Conservation (phyloP, 2,888 invertebrate genomes). For the Apoda limacodes region DNA sequence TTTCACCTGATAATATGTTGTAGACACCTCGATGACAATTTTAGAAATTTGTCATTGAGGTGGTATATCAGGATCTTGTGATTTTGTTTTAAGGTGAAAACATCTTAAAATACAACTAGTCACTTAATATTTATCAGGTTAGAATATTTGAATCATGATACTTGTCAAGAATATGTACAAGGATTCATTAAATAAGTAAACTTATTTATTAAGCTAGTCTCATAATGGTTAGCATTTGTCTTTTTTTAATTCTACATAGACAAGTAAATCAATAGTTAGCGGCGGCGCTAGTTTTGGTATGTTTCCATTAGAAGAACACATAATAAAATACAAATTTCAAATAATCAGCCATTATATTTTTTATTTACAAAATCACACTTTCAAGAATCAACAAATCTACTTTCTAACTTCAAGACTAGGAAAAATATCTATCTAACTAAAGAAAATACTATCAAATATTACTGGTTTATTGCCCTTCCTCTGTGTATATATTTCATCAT, state of each 20-base stretch:
- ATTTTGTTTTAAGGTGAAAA: slow-evolving; percentile 3
- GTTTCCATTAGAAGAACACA: slow-evolving; percentile 7
- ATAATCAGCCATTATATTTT: slow-evolving; percentile 5
- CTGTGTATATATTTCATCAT: too few species aligned
- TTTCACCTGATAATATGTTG: too few species aligned
- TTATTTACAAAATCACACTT: slow-evolving; percentile 6
- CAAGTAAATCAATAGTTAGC: slow-evolving; percentile 8
- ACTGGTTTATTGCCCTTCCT: too few species aligned
- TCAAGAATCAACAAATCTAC: too few species aligned
- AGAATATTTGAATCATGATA: slow-evolving; percentile 2
- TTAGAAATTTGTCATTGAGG: slow-evolving; percentile 10
- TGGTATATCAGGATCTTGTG: slow-evolving; percentile 6
- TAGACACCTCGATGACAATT: too few species aligned
- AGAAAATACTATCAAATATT: too few species aligned
- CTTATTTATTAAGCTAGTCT: background rate
- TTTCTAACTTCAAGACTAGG: too few species aligned
- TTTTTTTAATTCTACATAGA: too few species aligned
- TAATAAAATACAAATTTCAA: slow-evolving; percentile 5
- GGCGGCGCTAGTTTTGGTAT: slow-evolving; percentile 7
- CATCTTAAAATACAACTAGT: slow-evolving; percentile 3
- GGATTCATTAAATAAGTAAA: background rate
- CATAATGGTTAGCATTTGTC: slow-evolving; percentile 4
- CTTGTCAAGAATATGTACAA: slow-evolving; percentile 3
- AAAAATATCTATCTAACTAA: too few species aligned
- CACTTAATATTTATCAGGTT: slow-evolving; percentile 2